phyloP scores from a whole-genome alignment of 2,797 vertebrate genomes.

The Sebastes taczanowskii region DNA sequence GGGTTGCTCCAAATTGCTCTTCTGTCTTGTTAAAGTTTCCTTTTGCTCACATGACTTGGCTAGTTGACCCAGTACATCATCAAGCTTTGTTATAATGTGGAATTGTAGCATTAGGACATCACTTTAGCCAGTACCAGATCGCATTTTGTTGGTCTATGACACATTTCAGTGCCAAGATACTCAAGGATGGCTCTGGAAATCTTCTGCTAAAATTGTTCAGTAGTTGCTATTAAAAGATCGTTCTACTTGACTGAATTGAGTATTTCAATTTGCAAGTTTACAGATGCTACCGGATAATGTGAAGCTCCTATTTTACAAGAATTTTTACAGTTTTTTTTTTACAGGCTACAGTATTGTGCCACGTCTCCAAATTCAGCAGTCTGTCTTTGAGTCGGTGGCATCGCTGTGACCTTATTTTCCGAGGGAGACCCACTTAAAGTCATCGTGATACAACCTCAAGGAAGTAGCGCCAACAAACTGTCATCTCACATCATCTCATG shows the following conservation, averaged over 20 bases:
- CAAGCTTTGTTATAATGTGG: constrained; percentile 29
- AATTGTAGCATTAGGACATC: constrained; percentile 5
- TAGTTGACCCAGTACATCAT: constrained; percentile 25
- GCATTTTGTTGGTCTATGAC: neutral
- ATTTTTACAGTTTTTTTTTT: neutral
- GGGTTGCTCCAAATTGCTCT: constrained; percentile 51
- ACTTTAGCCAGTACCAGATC: neutral
- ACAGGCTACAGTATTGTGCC: neutral
- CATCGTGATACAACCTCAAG: neutral
- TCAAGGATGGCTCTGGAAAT: neutral
- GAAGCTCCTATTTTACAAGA: neutral
- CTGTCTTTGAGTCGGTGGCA: neutral
- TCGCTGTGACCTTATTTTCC: neutral
- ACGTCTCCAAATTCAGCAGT: neutral
- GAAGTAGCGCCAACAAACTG: neutral
- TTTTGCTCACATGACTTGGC: constrained; percentile 20
- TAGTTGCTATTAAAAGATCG: neutral
- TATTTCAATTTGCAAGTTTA: neutral
- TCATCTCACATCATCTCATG: neutral
- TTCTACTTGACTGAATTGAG: neutral
- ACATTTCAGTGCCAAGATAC: neutral
- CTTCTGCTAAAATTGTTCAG: neutral
- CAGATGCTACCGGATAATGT: neutral
- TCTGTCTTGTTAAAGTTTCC: constrained; percentile 58
- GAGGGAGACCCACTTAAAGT: neutral